Base-by-base conservation (phyloP, 2,797 vertebrate species). In the Rhabdomys pumilio region DNA sequence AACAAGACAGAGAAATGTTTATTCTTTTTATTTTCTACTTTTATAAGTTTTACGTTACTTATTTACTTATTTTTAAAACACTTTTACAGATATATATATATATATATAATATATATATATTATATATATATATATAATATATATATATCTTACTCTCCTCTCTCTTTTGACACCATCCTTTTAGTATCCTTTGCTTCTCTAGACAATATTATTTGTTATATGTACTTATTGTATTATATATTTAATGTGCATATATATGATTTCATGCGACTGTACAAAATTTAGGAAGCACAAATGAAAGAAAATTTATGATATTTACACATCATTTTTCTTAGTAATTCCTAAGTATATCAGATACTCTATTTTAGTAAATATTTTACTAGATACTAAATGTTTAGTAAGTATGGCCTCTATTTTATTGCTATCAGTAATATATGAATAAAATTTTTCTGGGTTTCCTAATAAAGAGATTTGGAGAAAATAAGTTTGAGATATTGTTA, bases 261-360 rank as follows among this genome's bases (percentile, higher is more conserved):
- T 86, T 69, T 69, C 47, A 85, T n/a, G 9, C 0, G 0, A 26
- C 44, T 85, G 7, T 53, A 7, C 47, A 69, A 38, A 53, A 86
- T 22, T 44, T 53, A 53, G 31, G 47, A 53, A 69, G 38, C 12
- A 67, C 44, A 67, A 63, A 20, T 85, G 4, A 67, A n/a, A 86
- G 19, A 69, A 69, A 53, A 86, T 4, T 84, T 47, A 13, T 44
- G 57, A 57, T 75, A 47, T 1, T 14, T 61, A 50, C 7, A 77
- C 47, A n/a, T 24, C 2, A 92, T 73, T 82, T 57, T 55, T 86
- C 47, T 61, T 82, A 81, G 34, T 57, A 93, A 92, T 93, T 87
- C 38, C 31, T 77, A 86, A 55, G 0, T 89, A 59, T 38, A 83
- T 44, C 82, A 34, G 38, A 79, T 55, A 65, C 20, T 92, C 63